Evolutionary conservation across 35 echinoderm and acorn worm genomes (phyloP).

Genomic region (Diadema setosum): DNA sequence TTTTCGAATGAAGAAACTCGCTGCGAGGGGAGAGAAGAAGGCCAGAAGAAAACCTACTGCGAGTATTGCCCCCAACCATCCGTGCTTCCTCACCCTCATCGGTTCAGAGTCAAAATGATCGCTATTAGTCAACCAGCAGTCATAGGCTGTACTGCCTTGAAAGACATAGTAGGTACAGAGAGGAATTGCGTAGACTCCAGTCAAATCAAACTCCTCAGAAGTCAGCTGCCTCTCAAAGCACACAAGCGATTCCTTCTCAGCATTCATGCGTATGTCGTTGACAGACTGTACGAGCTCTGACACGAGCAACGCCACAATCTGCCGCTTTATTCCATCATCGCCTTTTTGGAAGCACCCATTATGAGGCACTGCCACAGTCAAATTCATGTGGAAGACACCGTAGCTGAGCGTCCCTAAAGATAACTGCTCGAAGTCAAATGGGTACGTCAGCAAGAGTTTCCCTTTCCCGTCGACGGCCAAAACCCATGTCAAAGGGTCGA

Average conservation of each 20-base stretch:
- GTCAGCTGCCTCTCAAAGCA: conserved; percentile 73
- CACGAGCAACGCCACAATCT: conserved; percentile 3
- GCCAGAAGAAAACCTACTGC: conserved; percentile 49
- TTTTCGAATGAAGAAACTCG: conserved; percentile 70
- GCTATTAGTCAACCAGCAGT: conserved; percentile 42
- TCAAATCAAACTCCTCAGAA: conserved; percentile 36
- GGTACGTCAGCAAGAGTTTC: conserved; percentile 47
- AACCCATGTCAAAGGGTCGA: conserved; percentile 68
- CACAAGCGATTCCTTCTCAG: background rate
- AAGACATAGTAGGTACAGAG: conserved; percentile 55
- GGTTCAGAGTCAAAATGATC: background rate
- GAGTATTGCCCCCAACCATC: conserved; percentile 25
- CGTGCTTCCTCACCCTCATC: conserved; percentile 11
- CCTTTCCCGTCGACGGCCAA: conserved; percentile 60
- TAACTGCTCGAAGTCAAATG: conserved; percentile 75
- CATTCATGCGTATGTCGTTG: background rate
- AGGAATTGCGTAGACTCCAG: conserved; percentile 40
- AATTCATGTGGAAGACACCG: conserved; percentile 16
- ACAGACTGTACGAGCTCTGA: background rate
- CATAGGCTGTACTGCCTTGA: conserved; percentile 66
- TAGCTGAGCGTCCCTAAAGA: conserved; percentile 47
- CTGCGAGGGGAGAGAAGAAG: conserved; percentile 65
- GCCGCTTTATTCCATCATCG: conserved; percentile 21
- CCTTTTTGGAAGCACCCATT: background rate
- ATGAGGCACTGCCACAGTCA: background rate